Conservation (phyloP, 2,797 vertebrate genomes). For the Kryptolebias ocellatus region DNA sequence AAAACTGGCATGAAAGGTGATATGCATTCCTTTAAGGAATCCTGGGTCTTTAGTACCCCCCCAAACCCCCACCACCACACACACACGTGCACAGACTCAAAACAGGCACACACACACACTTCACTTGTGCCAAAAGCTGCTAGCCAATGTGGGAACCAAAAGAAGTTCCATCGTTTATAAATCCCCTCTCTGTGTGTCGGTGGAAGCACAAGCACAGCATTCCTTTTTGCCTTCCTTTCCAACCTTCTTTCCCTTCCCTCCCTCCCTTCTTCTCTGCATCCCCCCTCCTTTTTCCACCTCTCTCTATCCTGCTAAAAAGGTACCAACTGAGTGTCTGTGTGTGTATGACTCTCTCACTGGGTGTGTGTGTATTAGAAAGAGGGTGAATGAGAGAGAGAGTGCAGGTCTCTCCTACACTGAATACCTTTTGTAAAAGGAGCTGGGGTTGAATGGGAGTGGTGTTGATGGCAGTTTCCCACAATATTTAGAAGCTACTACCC, state of each 20-base stretch:
- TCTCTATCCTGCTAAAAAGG: constrained; percentile 46
- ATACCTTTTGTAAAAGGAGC: constrained; percentile 79
- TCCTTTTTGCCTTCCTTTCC: constrained; percentile 64
- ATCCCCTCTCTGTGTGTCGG: constrained; percentile 64
- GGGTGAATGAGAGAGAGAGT: constrained; percentile 49
- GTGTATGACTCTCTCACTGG: constrained; percentile 36
- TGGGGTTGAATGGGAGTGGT: constrained; percentile 77
- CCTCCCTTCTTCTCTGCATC: constrained; percentile 35
- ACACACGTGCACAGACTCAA: constrained; percentile 3
- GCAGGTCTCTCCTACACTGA: constrained; percentile 71
- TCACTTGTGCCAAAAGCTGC: constrained; percentile 67
- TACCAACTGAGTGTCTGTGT: constrained; percentile 37
- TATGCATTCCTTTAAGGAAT: too few relatives aligned
- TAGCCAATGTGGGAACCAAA: constrained; percentile 65
- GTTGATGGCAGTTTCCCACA: constrained; percentile 79
- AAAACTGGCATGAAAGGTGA: too few relatives aligned
- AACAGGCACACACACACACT: constrained; percentile 23
- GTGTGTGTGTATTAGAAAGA: constrained; percentile 26
- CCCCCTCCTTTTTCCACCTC: constrained; percentile 26
- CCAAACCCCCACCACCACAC: background rate
- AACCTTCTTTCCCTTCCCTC: constrained; percentile 38
- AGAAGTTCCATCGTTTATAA: constrained; percentile 72
- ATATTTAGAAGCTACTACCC: constrained; percentile 68
- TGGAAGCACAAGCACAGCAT: constrained; percentile 66
- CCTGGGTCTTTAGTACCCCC: too few relatives aligned